A percentile compares a stretch with the other conserved stretches of the same genome.
Evolutionary conservation across 2,888 invertebrate genomes (phyloP).

Genomic region (Brachyopa scutellaris): DNA sequence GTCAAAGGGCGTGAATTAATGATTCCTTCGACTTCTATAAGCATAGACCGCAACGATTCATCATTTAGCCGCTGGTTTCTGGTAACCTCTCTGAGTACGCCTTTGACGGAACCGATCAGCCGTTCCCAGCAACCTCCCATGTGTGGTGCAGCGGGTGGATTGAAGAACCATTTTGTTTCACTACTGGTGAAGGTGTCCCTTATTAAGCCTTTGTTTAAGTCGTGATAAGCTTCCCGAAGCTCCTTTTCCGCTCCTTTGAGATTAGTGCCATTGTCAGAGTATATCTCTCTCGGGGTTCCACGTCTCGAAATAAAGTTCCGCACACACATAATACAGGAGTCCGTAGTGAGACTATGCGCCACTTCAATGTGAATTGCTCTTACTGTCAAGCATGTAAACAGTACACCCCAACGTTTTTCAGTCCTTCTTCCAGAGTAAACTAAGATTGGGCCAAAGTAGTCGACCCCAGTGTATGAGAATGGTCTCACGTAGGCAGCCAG

Average conservation of each 20-base stretch:
- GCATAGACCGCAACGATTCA: not conserved
- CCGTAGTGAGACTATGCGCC: conserved; percentile 25
- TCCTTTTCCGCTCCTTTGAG: too few species aligned
- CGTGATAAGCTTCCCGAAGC: not conserved
- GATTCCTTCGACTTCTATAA: conserved; percentile 13
- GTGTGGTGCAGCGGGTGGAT: conserved; percentile 1
- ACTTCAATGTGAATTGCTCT: conserved; percentile 39
- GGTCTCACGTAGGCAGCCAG: conserved; percentile 31
- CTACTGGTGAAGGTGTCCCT: not conserved
- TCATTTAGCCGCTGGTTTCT: not conserved
- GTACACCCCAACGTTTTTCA: conserved; percentile 53
- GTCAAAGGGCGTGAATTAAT: too few species aligned
- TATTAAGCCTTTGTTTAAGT: too few species aligned
- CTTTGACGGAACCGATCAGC: not conserved
- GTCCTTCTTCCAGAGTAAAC: conserved; percentile 24
- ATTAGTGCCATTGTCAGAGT: conserved; percentile 58
- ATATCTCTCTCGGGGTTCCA: conserved; percentile 26
- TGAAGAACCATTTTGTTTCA: conserved; percentile 6
- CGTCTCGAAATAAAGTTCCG: conserved; percentile 39
- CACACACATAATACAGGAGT: conserved; percentile 46
- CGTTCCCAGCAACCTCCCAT: conserved; percentile 20
- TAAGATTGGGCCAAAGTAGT: conserved; percentile 52
- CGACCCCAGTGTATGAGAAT: conserved; percentile 41
- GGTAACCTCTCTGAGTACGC: not conserved
- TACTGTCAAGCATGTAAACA: conserved; percentile 57